Evolutionary conservation across 2,888 invertebrate species (phyloP), one percentile per base, ranked within the genome.

Genomic region (Caenorhabditis sulstoni): DNA sequence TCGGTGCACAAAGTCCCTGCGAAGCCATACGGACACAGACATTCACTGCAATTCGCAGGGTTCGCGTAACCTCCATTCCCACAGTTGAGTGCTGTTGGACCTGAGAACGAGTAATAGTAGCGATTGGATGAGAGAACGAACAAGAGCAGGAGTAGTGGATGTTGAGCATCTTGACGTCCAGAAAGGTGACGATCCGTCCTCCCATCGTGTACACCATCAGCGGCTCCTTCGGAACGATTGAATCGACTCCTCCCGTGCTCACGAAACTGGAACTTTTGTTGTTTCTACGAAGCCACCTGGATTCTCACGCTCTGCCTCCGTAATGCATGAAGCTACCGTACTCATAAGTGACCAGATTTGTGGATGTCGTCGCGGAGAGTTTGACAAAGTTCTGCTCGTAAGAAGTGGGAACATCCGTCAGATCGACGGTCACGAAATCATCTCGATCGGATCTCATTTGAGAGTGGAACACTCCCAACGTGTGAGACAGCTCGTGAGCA

Each of bases 51-150:
- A 29, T 86, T 73, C 53, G 86, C 84, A 22, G 88, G 86, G 44
- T 88, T 84, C n/a, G 86, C 58, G 58, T 87, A 88, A 3, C 88
- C 88, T 3, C 83, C 83, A 52, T 85, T 85, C 29, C 67, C 61
- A 61, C 88, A 88, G n/a, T 39, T 64, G 3, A 86, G 67, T 23
- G 58, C 8, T 0, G 53, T 50, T 12, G 49, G 22, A 35, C 74
- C 58, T 53, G 45, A 52, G 53, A 22, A 5, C 16, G 18, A 44
- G n/a, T 3, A 23, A 59, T 41, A 16, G 11, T 44, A 22, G 29
- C 7, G 29, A 29, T 7, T 3, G 29, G 5, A 39, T 22, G 1
- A 22, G n/a, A 20, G 16, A 3, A 49, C 59, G 53, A 14, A 76
- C 80, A 71, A 12, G 61, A 55, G n/a, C 80, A 81, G 11, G 52